Evolutionary conservation across 2,888 invertebrate species (phyloP), one percentile per base, ranked within the genome.

Genomic region (Platerodrilus igneus): DNA sequence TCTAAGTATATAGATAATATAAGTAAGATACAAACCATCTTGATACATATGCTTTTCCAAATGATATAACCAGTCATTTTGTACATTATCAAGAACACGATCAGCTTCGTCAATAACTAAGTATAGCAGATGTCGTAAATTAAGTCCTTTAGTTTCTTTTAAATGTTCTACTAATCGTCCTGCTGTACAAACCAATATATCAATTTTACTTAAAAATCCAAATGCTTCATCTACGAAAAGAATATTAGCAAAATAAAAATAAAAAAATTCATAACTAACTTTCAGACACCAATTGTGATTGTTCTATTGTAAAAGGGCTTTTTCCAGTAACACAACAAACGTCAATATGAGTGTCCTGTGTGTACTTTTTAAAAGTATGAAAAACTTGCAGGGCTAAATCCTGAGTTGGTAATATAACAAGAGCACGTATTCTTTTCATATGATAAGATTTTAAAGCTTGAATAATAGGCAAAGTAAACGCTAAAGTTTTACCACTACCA

Each of bases 71-170:
- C 92, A 95, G 63, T 93, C 89, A 63, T 90, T 86, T 64, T 93
- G 88, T 29, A 91, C 79, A 58, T 88, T 86, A 55, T 93, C 91
- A 72, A 94, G 83, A 52, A 95, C 86, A 52, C 92, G 77, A 70
- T 99, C 99, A 4, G 99, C 99, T 73, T 99, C 99, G 68, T 99
- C 99, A 39, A 99, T 87, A 0, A 99, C 79, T 25, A 94, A 70
- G 68, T 85, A 92, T 58, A 81, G 76, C 1, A 92, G 69, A 53
- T 78, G 64, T 52, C 77, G 75, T 20, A 92, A 65, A 33, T 80
- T 77, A 61, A 92, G 84, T 10, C 88, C 89, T 60, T 81, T 73
- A 0, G 92, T 92, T 49, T 79, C 77, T 63, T 85, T 83, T 45
- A 97, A 72, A 67, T 97, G 96, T 63, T 95, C 93, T 0, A 95